These are phyloP conservation scores for Eucera pruinosa DNA, from an alignment of 2,888 invertebrate genomes.

Conservation along the genomic window DNA sequence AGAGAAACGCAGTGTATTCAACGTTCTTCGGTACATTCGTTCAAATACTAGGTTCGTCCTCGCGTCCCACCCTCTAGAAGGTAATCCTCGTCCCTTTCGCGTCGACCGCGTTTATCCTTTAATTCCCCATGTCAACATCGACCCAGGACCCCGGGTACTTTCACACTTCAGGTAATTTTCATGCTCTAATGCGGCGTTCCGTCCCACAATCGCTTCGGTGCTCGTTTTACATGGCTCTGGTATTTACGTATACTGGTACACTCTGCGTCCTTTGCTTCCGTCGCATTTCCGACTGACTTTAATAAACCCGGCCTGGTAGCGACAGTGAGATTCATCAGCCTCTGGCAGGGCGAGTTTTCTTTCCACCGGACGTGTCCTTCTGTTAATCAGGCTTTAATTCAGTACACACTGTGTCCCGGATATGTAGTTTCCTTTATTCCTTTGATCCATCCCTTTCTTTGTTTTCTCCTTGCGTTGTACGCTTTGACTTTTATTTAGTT, in stretches of 20 bases:
- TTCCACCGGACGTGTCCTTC: not conserved
- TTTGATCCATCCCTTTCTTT: not conserved
- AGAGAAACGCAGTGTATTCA: not conserved
- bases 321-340: not conserved
- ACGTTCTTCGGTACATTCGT: not conserved
- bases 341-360: not conserved
- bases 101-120: constrained; percentile 26
- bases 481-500: too few relatives aligned
- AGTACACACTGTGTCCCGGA: not conserved
- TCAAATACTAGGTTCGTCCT: not conserved
- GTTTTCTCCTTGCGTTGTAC: not conserved
- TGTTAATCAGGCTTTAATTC: not conserved
- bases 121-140: constrained; percentile 44
- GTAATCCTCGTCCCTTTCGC: constrained; percentile 31
- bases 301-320: not conserved
- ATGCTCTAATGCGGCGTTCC: constrained; percentile 9
- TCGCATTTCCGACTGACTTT: not conserved
- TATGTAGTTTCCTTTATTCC: not conserved
- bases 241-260: not conserved
- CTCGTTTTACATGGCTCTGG: not conserved
- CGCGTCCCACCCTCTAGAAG: not conserved
- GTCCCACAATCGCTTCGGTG: not conserved
- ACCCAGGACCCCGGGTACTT: constrained; percentile 2
- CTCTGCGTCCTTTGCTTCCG: not conserved
- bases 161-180: constrained; percentile 45